A percentile compares a stretch with the other conserved stretches of the same genome.
phyloP scores from a whole-genome alignment of 2,888 invertebrate species.

The Caenorhabditis sp. region DNA sequence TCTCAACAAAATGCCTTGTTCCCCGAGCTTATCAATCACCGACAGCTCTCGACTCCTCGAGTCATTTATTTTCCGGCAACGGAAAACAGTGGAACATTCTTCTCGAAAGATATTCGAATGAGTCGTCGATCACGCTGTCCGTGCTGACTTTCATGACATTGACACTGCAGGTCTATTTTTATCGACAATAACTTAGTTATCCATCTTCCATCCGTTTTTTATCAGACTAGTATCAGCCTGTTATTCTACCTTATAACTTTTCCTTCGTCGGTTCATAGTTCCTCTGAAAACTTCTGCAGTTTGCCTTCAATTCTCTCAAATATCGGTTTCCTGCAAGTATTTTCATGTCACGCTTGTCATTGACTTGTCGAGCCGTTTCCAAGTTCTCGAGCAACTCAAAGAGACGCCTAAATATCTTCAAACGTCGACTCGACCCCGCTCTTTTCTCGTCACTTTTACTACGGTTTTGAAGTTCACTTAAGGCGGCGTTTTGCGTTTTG shows the following conservation, averaged over 20 bases:
- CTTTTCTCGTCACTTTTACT: slow-evolving; percentile 19
- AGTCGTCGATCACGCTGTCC: slow-evolving; percentile 15
- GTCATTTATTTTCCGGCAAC: slow-evolving; percentile 21
- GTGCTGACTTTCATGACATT: background rate
- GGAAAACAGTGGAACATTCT: background rate
- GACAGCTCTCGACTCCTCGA: slow-evolving; percentile 24
- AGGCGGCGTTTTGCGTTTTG: slow-evolving; percentile 21
- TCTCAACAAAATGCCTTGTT: slow-evolving; percentile 39
- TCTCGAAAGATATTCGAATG: slow-evolving; percentile 15
- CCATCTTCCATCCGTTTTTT: background rate
- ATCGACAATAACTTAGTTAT: slow-evolving; percentile 8
- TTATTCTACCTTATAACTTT: too few species aligned
- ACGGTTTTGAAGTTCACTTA: slow-evolving; percentile 46
- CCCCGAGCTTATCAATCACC: slow-evolving; percentile 53
- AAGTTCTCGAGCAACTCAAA: background rate
- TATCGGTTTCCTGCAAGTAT: background rate
- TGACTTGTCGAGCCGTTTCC: background rate
- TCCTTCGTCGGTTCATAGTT: too few species aligned
- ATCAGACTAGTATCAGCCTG: too few species aligned
- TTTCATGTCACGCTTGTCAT: background rate
- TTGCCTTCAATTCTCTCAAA: background rate
- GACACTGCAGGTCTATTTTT: slow-evolving; percentile 2
- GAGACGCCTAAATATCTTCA: background rate
- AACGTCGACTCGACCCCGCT: background rate
- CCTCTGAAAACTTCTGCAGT: background rate